Base-by-base conservation (phyloP, 2,113 vertebrate genomes). In the Sturnira hondurensis region DNA sequence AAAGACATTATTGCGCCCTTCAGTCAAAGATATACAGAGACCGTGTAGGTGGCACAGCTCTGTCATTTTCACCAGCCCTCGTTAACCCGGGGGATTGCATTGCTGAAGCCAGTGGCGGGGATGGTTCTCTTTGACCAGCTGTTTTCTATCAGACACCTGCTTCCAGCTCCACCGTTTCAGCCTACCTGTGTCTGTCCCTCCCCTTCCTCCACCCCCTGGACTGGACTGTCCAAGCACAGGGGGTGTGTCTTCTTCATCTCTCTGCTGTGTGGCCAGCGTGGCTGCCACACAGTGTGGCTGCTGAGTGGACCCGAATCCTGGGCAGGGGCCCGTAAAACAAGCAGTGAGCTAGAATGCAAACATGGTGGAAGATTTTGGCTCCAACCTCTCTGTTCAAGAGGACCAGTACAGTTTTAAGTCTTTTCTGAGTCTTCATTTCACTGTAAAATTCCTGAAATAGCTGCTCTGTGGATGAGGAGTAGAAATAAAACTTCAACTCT, bases 191-290 rank as follows among this genome's bases (percentile, higher is more conserved):
- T 43, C 56, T 61, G 73, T 20, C 52, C 16, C 43, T 45, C 13
- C 13, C 7, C 31, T 5, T 20, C 7, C 28, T 0, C 47, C 47
- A 2, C 47, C 47, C 47, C 13, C 26, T 52, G 7, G 2, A 3
- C 36, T 77, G 22, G 36, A 70, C 71, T 88, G 54, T 0, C 20
- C 15, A 16, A 45, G 67, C 33, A 31, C 54, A 58, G 2, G 6
- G 20, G 14, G 10, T 73, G 9, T 58, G 61, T 65, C n/a, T 5
- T 81, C 73, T 33, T 20, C 63, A 10, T 24, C 43, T 54, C 67
- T 86, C 24, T 31, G 12, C 56, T 76, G 52, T 73, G 15, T 3
- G 19, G 3, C 43, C 9, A 41, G 67, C 11, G 3, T 4, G 2
- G 24, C 45, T 47, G 41, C 68, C 47, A 2, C 84, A n/a, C n/a